Conservation (phyloP, 2,888 invertebrate genomes). For the Acanthococcus lagerstroemiae region DNA sequence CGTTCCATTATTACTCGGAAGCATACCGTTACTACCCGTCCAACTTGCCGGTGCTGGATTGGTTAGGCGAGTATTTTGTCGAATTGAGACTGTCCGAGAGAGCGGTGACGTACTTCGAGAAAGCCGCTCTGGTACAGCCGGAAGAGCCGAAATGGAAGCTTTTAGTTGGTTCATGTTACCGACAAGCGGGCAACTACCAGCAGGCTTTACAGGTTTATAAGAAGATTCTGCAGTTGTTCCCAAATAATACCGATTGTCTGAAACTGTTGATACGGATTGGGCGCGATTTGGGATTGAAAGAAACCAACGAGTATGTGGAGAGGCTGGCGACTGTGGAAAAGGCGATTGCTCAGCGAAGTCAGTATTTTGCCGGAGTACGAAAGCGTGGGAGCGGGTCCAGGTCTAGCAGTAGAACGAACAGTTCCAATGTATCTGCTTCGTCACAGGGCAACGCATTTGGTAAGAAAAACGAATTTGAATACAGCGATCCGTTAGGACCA, state of each 20-base stretch:
- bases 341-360: conserved; percentile 39
- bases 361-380: not conserved
- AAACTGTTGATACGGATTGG: conserved; percentile 79
- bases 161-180: conserved; percentile 73
- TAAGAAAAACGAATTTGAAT: conserved; percentile 7
- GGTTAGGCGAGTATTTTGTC: conserved; percentile 80
- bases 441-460: not conserved
- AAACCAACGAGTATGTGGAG: conserved; percentile 71
- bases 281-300: conserved; percentile 80
- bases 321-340: conserved; percentile 69
- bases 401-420: conserved; percentile 21
- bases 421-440: not conserved
- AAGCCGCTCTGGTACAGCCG: conserved; percentile 64
- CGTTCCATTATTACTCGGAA: conserved; percentile 71
- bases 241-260: conserved; percentile 88
- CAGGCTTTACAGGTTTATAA: conserved; percentile 74
- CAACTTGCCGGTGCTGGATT: conserved; percentile 68
- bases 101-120: conserved; percentile 71
- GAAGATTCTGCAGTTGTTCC: conserved; percentile 76
- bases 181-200: conserved; percentile 73
- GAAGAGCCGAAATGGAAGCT: conserved; percentile 75
- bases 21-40: conserved; percentile 62
- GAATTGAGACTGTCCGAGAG: conserved; percentile 82
- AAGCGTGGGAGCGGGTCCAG: conserved; percentile 2
- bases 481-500: conserved; percentile 21